Evolutionary conservation across 2,113 vertebrate species (phyloP).

Genomic region (Electrona antarctica): DNA sequence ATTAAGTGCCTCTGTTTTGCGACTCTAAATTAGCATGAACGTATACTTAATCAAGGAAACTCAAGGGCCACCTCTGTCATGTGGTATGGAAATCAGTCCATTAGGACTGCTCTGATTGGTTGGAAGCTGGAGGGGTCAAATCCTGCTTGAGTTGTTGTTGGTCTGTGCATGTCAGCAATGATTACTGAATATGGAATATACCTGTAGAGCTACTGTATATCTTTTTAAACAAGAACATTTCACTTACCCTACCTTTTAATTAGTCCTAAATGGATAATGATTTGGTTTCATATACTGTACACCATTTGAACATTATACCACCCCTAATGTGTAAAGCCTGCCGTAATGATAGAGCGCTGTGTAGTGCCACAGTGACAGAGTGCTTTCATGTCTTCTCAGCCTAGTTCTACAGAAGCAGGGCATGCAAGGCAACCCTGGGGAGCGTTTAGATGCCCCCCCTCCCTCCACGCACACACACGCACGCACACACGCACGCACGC

Average conservation of each 20-base stretch:
- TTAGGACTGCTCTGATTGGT: constrained; percentile 3
- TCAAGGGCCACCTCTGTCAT: too few species aligned
- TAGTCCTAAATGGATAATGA: neutral
- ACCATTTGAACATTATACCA: neutral
- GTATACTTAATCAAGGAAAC: too few species aligned
- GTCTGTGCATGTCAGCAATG: neutral
- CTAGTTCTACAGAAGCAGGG: neutral
- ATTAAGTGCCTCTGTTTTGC: neutral
- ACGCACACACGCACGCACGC: neutral
- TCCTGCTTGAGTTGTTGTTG: neutral
- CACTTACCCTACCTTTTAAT: too few species aligned
- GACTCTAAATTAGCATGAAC: too few species aligned
- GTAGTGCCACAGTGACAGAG: neutral
- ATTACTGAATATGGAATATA: too few species aligned
- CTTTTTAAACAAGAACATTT: too few species aligned
- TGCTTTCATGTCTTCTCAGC: neutral
- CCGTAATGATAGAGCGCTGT: neutral
- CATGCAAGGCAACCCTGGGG: neutral
- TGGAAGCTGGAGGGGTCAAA: neutral
- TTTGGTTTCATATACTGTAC: neutral
- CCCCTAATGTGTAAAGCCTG: neutral
- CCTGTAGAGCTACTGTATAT: too few species aligned
- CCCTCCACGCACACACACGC: neutral
- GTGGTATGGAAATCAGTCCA: neutral
- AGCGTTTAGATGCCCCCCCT: neutral